Evolutionary conservation across 2,888 invertebrate species (phyloP).

Genomic region (Agrochola lychnidis): DNA sequence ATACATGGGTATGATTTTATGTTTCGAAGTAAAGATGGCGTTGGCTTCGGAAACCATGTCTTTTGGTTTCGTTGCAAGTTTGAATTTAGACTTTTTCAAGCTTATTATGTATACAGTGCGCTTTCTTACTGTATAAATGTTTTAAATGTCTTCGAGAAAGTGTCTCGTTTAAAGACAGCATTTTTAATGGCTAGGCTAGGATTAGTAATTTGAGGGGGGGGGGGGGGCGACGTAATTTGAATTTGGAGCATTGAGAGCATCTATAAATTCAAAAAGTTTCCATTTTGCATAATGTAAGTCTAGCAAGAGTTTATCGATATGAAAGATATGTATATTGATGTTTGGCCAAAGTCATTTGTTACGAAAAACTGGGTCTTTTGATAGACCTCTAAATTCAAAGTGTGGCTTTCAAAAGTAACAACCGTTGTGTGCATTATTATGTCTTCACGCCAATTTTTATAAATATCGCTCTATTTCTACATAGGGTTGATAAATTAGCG

Average conservation of each 20-base stretch:
- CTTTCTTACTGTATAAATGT: background rate
- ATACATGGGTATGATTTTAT: background rate
- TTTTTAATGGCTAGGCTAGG: background rate
- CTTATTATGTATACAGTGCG: background rate
- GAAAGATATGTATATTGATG: background rate
- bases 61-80: background rate
- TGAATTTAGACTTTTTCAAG: background rate
- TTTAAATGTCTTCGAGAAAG: slow-evolving; percentile 11
- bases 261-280: background rate
- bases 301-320: background rate
- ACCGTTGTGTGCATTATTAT: background rate
- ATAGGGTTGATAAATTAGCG: background rate
- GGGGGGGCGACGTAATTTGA: background rate
- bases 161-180: slow-evolving; percentile 1
- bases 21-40: background rate
- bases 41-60: background rate
- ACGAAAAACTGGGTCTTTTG: background rate
- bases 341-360: background rate
- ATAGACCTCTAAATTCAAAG: background rate
- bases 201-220: background rate
- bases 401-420: background rate
- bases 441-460: background rate
- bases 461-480: background rate
- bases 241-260: background rate
- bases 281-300: background rate